Evolutionary conservation across 2,888 invertebrate genomes (phyloP).

Genomic region (Brachynemurus nebulosus): DNA sequence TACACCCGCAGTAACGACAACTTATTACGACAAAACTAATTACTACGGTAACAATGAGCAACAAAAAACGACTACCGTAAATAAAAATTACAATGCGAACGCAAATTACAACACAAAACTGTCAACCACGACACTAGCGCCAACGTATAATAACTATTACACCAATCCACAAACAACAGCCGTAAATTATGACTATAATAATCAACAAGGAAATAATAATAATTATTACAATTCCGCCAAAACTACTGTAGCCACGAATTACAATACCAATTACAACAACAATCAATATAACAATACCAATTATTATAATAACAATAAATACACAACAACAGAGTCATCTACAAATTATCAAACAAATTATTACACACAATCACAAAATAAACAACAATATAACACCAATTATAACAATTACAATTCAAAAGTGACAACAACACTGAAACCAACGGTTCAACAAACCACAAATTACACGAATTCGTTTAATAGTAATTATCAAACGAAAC

Average conservation of each 20-base stretch:
- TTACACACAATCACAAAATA: no score
- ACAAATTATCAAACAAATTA: constrained; percentile 8
- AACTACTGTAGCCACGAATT: no score
- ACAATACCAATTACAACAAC: no score
- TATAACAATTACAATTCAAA: constrained; percentile 7
- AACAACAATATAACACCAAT: no score
- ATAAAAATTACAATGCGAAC: no score
- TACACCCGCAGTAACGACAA: background rate
- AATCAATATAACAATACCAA: no score
- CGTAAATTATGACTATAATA: background rate
- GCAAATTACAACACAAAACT: no score
- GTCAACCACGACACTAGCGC: background rate
- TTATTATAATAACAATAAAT: no score
- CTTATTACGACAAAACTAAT: background rate
- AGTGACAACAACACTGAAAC: constrained; percentile 8
- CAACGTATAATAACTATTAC: background rate
- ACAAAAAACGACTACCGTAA: background rate
- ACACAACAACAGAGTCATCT: constrained; percentile 11
- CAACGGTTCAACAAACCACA: constrained; percentile 11
- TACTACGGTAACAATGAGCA: background rate
- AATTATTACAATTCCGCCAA: constrained; percentile 14
- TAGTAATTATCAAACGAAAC: background rate
- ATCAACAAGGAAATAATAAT: constrained; percentile 12
- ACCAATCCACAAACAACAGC: background rate
- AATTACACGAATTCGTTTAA: constrained; percentile 7